Base-by-base conservation (phyloP, 2,113 vertebrate species). In the Eulacestoma nigropectus region DNA sequence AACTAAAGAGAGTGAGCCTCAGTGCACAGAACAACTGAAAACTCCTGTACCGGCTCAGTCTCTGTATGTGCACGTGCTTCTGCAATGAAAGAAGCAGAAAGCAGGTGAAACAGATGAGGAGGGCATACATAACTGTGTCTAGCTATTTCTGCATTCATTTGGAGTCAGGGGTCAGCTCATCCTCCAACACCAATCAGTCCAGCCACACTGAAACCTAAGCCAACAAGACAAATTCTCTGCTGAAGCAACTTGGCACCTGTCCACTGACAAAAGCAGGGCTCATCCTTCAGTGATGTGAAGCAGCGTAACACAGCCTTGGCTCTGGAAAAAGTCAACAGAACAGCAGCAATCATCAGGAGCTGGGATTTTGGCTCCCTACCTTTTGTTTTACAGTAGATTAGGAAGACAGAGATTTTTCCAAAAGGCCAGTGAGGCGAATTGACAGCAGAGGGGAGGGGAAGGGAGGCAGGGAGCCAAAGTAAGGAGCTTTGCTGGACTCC, bases 311-410 rank as follows among this genome's bases (percentile, higher is more conserved):
- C 44, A 56, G 56, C 22, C 63, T 90, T 6, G 7, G 41, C 21
- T 91, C 59, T 17, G 6, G 53, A 82, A 44, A 76, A 91, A 85
- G 73, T 75, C 70, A 89, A 46, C 30, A 73, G 81, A 91, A 33
- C 37, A 86, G 70, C 49, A 88, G 63, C 55, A 81, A 33, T 77
- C 16, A 7, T 42, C 68, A 60, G 47, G 19, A 92, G 55, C 46
- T 63, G 83, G 78, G 72, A 77, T 59, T 82, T 94, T 89, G 20
- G 12, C 41, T 39, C 41, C 12, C 25, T 96, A 25, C 8, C 33
- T 49, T 93, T 84, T 57, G 49, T 77, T 89, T 90, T 88, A 89
- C 63, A 70, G 70, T 85, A 87, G 67, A 83, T 91, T 73, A 82
- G 37, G 52, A 93, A 88, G 65, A 65, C 12, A 33, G 47, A 81